These are phyloP conservation scores for Silurus asotus DNA, from an alignment of 2,113 vertebrate genomes.

Conservation along the genomic window DNA sequence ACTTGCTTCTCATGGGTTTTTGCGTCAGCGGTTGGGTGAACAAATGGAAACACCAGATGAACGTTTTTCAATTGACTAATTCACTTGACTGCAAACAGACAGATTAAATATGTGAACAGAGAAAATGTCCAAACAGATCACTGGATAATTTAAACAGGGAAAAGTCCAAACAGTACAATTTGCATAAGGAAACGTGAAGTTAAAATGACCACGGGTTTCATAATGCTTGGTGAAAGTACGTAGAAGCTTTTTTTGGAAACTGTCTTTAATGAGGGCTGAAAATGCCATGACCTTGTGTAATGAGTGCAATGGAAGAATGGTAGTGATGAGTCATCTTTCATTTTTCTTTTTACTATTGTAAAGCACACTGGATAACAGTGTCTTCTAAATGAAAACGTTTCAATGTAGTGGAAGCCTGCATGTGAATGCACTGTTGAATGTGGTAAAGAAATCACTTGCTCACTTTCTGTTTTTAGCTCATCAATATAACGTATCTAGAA, in stretches of 20 bases:
- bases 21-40: not conserved
- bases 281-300: slow-evolving; percentile 4
- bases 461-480: not conserved
- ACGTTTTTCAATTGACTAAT: not conserved
- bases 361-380: not conserved
- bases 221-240: not conserved
- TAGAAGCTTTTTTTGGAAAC: not conserved
- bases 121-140: not conserved
- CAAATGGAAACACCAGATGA: not conserved
- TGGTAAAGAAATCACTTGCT: not conserved
- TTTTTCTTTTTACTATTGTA: not conserved
- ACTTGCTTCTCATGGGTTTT: not conserved
- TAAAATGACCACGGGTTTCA: not conserved
- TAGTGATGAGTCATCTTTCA: slow-evolving; percentile 17
- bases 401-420: not conserved
- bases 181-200: not conserved
- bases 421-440: not conserved
- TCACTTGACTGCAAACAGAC: not conserved
- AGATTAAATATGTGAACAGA: not conserved
- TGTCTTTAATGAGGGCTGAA: slow-evolving; percentile 8
- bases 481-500: not conserved
- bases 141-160: not conserved
- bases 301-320: not conserved
- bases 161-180: not conserved
- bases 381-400: not conserved